Base-by-base conservation (phyloP, 1,140 invertebrate species). In the Hylaeus anthracinus region DNA sequence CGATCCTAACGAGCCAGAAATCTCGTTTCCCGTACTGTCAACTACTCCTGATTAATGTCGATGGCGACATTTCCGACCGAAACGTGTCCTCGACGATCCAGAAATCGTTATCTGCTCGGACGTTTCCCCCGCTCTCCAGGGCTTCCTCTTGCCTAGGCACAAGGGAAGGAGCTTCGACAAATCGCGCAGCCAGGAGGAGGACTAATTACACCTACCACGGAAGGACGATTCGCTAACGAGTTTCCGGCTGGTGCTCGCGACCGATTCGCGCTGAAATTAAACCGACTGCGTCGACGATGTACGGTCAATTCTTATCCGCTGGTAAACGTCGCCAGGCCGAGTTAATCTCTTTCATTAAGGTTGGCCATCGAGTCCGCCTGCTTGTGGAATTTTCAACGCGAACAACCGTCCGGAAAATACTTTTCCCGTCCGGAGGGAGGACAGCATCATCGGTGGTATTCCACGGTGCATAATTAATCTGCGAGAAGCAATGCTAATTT, bases 161-260 rank as follows among this genome's bases (percentile, higher is more conserved):
- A 15, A 12, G 15, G 60, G 60, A 64, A 84, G 72, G 48, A 66
- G 37, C 60, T 74, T 81, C 56, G 81, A 86, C 70, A 81, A 86
- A 79, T 85, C 55, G 67, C 39, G 66, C 63, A 61, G 66, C 48
- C 43, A 63, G 55, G 55, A 66, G 14, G 66, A 66, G 60, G 72
- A 87, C 63, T 87, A 87, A 87, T 87, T 81, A 86, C 72, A 58
- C 65, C 64, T 63, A 73, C 73, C 80, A 63, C 75, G 82, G 74
- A 86, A 87, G 71, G 71, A 86, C 74, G 74, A 75, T 79, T 82
- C 74, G 72, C 72, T 87, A 87, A 87, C 82, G 86, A 79, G 82
- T 70, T 87, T 82, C 78, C 73, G 81, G 26, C 63, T 56, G 81
- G 84, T 61, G 81, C 61, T 83, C 71, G 69, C 65, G 75, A 55